These are phyloP conservation scores for Ophthalmolycus amberensis DNA, from an alignment of 2,113 vertebrate species.

Conservation along the genomic window DNA sequence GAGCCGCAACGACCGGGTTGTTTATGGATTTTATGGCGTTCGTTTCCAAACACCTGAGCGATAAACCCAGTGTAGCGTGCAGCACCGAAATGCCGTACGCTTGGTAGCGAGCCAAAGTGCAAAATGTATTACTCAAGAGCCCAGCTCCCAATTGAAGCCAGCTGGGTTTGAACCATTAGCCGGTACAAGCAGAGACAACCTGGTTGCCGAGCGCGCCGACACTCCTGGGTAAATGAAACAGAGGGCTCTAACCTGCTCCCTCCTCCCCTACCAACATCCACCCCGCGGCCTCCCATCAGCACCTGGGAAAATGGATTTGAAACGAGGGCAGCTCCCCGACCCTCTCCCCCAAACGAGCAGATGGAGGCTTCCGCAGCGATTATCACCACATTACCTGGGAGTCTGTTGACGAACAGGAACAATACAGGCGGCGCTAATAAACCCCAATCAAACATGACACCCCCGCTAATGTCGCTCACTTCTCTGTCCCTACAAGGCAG, in stretches of 20 bases:
- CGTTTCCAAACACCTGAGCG: constrained; percentile 71
- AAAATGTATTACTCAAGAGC: constrained; percentile 69
- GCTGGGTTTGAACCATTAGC: constrained; percentile 79
- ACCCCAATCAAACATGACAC: constrained; percentile 84
- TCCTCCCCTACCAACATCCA: constrained; percentile 41
- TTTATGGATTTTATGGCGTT: constrained; percentile 69
- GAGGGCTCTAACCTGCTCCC: constrained; percentile 30
- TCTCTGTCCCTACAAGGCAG: constrained; percentile 60
- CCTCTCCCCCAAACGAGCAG: constrained; percentile 72
- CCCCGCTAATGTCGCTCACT: constrained; percentile 71
- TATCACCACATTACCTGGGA: constrained; percentile 85
- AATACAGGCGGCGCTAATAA: constrained; percentile 81
- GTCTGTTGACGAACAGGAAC: constrained; percentile 84
- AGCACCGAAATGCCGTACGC: constrained; percentile 32
- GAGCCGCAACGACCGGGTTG: constrained; percentile 22
- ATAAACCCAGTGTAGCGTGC: constrained; percentile 50
- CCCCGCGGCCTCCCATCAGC: constrained; percentile 76
- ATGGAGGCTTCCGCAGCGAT: constrained; percentile 81
- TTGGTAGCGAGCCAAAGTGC: constrained; percentile 75
- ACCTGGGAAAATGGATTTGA: constrained; percentile 81
- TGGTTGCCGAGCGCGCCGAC: constrained; percentile 57
- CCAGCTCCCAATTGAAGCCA: constrained; percentile 65
- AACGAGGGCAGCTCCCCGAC: constrained; percentile 69
- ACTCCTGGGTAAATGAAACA: constrained; percentile 74
- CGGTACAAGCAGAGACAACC: constrained; percentile 73